Base-by-base conservation (phyloP, 1,140 invertebrate genomes). In the Cyclargus thomasi region DNA sequence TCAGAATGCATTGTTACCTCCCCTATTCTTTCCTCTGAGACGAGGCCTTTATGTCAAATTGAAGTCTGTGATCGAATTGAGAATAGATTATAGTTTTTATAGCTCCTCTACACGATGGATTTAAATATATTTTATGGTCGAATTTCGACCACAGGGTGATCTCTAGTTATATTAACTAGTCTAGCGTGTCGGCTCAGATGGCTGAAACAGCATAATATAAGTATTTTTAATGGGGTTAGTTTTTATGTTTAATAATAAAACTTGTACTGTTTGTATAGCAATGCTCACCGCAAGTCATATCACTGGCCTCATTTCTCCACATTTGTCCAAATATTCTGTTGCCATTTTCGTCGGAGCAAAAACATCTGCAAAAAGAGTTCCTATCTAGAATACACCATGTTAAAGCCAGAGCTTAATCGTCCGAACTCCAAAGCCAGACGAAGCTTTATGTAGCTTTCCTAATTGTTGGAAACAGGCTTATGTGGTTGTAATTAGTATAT, bases 251-350 rank as follows among this genome's bases (percentile, higher is more conserved):
- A 1, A 29, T 29, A 6, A 29, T 29, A 29, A 29, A 29, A 29
- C 2, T 29, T 29, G 23, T 29, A 29, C 23, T 29, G 23, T 29
- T 29, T 29, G 23, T 62, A 62, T 3, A 10, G 20, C 17, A 11
- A 63, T 53, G 69, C 77, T 80, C 74, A 89, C 86, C 85, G 70
- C 86, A 89, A 69, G 88, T 92, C 92, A 93, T 93, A 47, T 92
- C 90, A 55, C 82, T 79, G 14, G 91, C 87, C 64, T 92, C 78
- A 6, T 70, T 76, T 65, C 81, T 81, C 90, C 91, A 92, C 78
- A 88, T 86, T 81, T 92, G 86, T 76, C 92, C 92, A 86, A 92
- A 92, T 78, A 93, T 90, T 82, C 92, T 85, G 23, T 84, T 87
- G 35, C 92, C 92, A 67, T 81, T 71, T 70, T 76, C 78, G 74